Base-by-base conservation (phyloP, 2,888 invertebrate genomes). In the Zygothrica quintamaculata region DNA sequence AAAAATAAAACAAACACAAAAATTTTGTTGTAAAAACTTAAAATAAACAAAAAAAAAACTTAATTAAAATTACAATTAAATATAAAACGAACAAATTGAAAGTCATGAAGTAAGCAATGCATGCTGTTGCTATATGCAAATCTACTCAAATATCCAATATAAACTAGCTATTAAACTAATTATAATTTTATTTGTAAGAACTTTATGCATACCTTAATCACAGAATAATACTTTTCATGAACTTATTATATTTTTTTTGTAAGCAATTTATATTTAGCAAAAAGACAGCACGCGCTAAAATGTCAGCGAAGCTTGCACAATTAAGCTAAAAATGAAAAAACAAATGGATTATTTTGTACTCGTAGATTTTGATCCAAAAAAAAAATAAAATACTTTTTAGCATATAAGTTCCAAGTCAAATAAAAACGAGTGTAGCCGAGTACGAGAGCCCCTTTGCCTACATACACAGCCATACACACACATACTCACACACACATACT, bases 121-220 rank as follows among this genome's bases (percentile, higher is more conserved):
- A 47, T 43, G 36, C 29, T 25, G 44, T 22, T 3, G 18, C 55
- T 50, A 34, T 57, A 48, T 46, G 34, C 43, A 53, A 58, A 57
- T 42, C 56, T 47, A 65, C 71, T 84, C 68, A 57, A 61, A 84
- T 81, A 84, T 85, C 79, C 81, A 75, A 81, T 74, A 44, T 61
- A 46, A 53, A 60, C n/a, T 29, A 29, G n/a, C 2, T 69, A 77
- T 18, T 44, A 39, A 48, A 43, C 42, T 48, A 43, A 11, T n/a
- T 12, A 46, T 29, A 15, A 56, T 51, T 43, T 12, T 59, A 53
- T 37, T 9, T 37, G 15, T 60, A 60, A 25, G 33, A 33, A 52
- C 43, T 47, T 34, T 31, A 46, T 25, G 46, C 55, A 53, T 52
- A 33, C 40, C 26, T 18, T 51, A 57, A 57, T 74, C 61, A 67